Evolutionary conservation across 2,888 invertebrate species (phyloP).

Genomic region (Linnaemya vulpina): DNA sequence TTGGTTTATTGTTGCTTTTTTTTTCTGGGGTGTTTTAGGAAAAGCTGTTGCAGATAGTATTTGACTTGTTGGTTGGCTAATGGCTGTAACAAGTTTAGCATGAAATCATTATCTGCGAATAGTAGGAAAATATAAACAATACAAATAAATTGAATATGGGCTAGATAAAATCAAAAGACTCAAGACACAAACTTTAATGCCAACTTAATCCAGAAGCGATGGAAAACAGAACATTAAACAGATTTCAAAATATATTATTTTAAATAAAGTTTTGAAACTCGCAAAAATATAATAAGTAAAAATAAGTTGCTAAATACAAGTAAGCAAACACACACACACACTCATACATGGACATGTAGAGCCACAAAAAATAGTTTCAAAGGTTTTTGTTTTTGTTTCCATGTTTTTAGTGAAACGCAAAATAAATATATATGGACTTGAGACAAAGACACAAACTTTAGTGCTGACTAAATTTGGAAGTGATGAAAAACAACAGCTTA

Average conservation of each 20-base stretch:
- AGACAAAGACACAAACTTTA: constrained; percentile 50
- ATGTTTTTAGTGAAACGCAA: no score
- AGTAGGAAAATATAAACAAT: background rate
- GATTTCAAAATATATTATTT: constrained; percentile 4
- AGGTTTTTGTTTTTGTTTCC: no score
- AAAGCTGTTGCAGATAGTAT: background rate
- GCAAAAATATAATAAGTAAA: no score
- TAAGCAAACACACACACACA: no score
- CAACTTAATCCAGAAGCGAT: background rate
- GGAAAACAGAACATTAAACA: background rate
- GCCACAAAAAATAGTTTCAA: no score
- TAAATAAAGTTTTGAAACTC: no score
- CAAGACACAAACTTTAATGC: constrained; percentile 37
- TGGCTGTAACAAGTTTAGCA: constrained; percentile 40
- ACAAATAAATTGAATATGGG: constrained; percentile 10
- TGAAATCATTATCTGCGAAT: constrained; percentile 33
- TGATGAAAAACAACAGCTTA: constrained; percentile 15
- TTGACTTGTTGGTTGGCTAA: background rate
- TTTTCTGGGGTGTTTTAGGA: constrained; percentile 20
- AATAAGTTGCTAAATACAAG: no score
- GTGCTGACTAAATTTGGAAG: background rate
- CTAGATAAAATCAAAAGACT: constrained; percentile 55
- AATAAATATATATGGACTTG: constrained; percentile 11
- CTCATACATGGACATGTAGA: no score
- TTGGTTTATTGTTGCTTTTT: constrained; percentile 20